Conservation (phyloP, 2,888 invertebrate species). For the Ferrisia virgata region DNA sequence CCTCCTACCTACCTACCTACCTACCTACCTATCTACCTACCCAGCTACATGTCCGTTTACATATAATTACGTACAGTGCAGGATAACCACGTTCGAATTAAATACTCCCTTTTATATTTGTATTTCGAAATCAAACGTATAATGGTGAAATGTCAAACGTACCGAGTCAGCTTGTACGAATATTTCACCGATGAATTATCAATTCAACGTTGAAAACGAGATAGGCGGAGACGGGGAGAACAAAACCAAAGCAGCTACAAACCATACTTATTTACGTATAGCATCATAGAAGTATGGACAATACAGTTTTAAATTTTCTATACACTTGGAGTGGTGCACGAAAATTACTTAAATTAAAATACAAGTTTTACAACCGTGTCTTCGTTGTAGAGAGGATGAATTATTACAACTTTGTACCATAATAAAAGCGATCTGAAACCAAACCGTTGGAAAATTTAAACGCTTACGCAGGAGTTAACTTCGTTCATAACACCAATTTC, state of each 20-base stretch:
- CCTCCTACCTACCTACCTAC: no score
- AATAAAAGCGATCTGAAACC: not conserved
- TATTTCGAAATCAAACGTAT: not conserved
- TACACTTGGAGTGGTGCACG: not conserved
- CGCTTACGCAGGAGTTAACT: not conserved
- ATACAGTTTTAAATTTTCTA: not conserved
- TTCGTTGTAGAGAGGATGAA: not conserved
- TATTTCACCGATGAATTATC: not conserved
- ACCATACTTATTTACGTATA: no score
- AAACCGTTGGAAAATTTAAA: not conserved
- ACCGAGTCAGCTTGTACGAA: not conserved
- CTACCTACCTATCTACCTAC: no score
- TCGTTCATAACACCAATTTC: not conserved
- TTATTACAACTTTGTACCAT: not conserved
- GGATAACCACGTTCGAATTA: no score
- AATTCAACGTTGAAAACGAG: not conserved
- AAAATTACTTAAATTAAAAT: constrained; percentile 5
- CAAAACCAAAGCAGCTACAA: not conserved
- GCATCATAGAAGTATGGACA: not conserved
- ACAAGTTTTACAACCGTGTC: not conserved
- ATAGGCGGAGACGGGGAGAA: not conserved
- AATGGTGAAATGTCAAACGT: not conserved
- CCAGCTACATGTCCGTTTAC: no score
- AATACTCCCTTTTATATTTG: no score
- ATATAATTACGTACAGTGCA: no score